These are phyloP conservation scores for Atlantisia rogersi DNA, from an alignment of 2,113 vertebrate genomes.

Conservation along the genomic window DNA sequence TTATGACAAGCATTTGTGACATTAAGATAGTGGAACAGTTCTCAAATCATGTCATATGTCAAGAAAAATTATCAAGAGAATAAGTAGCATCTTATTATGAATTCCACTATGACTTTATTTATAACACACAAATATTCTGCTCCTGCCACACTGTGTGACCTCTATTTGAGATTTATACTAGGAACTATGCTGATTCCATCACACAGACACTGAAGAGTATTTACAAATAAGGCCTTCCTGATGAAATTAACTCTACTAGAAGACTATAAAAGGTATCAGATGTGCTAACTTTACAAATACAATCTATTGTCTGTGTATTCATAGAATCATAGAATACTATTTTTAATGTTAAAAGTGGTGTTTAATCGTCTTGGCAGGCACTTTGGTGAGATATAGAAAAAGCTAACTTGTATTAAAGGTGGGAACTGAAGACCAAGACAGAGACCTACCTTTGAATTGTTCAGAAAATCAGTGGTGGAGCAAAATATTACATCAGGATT, in stretches of 20 bases:
- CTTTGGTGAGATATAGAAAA: neutral
- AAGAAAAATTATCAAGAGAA: neutral
- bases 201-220: neutral
- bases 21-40: neutral
- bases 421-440: neutral
- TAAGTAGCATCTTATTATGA: neutral
- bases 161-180: neutral
- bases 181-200: neutral
- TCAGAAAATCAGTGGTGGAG: neutral
- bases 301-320: neutral
- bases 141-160: neutral
- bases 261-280: neutral
- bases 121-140: neutral
- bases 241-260: neutral
- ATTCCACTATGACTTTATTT: neutral
- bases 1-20: neutral
- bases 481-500: neutral
- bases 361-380: neutral
- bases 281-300: neutral
- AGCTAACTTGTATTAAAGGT: neutral
- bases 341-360: neutral
- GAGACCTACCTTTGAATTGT: neutral
- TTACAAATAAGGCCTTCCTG: neutral
- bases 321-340: no score
- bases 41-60: neutral